These are phyloP conservation scores for Amphiura filiformis DNA, from an alignment of 35 echinoderm and acorn worm species.

Conservation along the genomic window DNA sequence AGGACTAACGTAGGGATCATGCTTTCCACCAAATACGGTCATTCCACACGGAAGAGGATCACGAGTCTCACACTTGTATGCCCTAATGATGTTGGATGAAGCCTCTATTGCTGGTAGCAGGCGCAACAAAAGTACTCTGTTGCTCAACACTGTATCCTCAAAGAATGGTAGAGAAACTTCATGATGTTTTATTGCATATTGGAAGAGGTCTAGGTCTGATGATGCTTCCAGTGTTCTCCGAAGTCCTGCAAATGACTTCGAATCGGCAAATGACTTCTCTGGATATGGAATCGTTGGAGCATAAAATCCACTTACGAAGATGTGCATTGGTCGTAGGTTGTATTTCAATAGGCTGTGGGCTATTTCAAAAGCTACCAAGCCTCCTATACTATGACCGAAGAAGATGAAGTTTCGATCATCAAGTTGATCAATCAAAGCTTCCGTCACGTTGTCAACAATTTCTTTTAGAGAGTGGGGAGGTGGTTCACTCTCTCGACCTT, in stretches of 20 bases:
- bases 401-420: conserved; percentile 2
- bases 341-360: conserved; percentile 22
- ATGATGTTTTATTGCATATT: neutral
- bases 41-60: neutral
- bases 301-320: conserved; percentile 40
- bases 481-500: conserved; percentile 35
- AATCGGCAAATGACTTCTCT: neutral
- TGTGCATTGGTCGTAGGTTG: neutral
- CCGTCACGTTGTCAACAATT: neutral
- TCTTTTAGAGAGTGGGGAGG: conserved; percentile 2
- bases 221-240: neutral
- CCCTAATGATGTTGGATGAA: neutral
- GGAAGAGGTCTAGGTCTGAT: neutral
- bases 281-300: conserved; percentile 38
- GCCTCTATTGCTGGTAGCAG: neutral
- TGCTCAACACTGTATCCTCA: neutral
- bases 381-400: conserved; percentile 43
- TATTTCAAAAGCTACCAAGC: conserved; percentile 39
- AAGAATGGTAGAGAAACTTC: neutral
- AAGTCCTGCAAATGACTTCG: neutral
- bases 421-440: conserved; percentile 2
- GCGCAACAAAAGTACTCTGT: neutral
- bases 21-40: conserved; percentile 8
- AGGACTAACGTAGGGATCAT: neutral
- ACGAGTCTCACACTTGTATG: neutral